Evolutionary conservation across 23 tunicate species (phyloP).

Genomic region (Diplosoma virens): DNA sequence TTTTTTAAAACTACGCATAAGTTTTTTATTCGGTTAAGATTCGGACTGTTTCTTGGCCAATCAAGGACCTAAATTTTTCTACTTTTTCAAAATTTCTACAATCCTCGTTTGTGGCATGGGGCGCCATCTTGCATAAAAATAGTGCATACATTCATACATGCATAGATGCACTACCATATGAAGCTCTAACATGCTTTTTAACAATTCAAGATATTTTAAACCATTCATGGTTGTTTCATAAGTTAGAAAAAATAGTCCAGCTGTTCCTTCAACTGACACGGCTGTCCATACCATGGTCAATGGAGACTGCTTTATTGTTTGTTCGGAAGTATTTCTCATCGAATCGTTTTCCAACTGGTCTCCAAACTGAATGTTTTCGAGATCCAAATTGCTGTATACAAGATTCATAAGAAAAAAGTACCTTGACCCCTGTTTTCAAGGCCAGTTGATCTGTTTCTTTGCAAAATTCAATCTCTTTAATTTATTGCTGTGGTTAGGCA

Average conservation of each 20-base stretch:
- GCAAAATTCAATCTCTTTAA: conserved; percentile 14
- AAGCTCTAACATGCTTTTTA: conserved; percentile 10
- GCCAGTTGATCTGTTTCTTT: conserved; percentile 11
- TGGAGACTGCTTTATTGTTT: conserved; percentile 20
- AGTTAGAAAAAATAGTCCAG: conserved; percentile 13
- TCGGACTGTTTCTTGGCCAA: conserved; percentile 17
- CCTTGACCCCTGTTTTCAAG: conserved; percentile 9
- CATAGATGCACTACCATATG: conserved; percentile 8
- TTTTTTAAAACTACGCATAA: conserved; percentile 6
- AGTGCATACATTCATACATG: too few relatives aligned
- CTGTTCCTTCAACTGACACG: conserved; percentile 15
- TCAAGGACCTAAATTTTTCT: conserved; percentile 23
- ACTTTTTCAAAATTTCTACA: neutral
- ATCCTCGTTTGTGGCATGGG: conserved; percentile 16
- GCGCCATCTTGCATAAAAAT: conserved; percentile 24
- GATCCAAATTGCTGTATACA: conserved; percentile 32
- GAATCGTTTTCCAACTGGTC: conserved; percentile 11
- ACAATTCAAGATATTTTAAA: conserved; percentile 4
- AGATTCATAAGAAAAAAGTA: conserved; percentile 17
- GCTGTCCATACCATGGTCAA: conserved; percentile 19
- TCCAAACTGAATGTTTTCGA: conserved; percentile 6
- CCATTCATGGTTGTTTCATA: conserved; percentile 22
- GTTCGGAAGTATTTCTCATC: conserved; percentile 23
- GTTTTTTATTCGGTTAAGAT: conserved; percentile 19
- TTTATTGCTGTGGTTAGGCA: conserved; percentile 7